phyloP scores from a whole-genome alignment of 2,113 vertebrate genomes.

The Megaceryle maxima region DNA sequence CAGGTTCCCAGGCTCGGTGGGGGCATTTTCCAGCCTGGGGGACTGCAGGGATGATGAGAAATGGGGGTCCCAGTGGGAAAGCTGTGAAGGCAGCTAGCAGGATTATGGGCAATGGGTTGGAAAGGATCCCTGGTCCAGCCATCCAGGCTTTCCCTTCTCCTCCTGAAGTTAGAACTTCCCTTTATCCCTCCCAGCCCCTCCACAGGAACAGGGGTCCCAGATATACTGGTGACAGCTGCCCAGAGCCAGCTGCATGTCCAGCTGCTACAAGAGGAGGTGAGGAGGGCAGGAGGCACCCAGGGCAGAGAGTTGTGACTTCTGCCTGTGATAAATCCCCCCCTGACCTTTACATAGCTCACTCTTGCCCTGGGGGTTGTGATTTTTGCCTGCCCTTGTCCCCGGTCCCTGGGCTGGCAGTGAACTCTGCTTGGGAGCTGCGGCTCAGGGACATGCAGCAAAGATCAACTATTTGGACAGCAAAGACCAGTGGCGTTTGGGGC shows the following conservation, averaged over 20 bases:
- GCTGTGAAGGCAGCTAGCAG: not conserved
- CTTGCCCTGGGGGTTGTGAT: not conserved
- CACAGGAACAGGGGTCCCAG: not conserved
- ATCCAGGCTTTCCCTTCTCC: not conserved
- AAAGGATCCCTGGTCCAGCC: not conserved
- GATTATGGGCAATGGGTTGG: not conserved
- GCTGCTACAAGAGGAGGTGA: not conserved
- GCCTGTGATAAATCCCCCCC: rapidly evolving
- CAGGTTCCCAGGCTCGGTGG: not conserved
- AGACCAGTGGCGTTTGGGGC: not conserved
- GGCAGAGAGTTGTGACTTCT: not conserved
- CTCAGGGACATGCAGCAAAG: not conserved
- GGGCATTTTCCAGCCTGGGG: not conserved
- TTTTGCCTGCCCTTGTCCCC: not conserved
- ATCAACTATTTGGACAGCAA: not conserved
- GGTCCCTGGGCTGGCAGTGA: not conserved
- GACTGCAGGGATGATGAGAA: not conserved
- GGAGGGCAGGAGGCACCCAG: not conserved
- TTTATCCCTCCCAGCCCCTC: not conserved
- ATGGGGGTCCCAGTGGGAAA: not conserved
- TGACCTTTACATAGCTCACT: not conserved
- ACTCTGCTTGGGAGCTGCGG: not conserved
- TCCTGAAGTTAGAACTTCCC: not conserved
- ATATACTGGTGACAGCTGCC: rapidly evolving
- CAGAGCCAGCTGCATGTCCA: rapidly evolving